phyloP scores from a whole-genome alignment of 1,140 invertebrate species.

The Drosophila kepulauana region DNA sequence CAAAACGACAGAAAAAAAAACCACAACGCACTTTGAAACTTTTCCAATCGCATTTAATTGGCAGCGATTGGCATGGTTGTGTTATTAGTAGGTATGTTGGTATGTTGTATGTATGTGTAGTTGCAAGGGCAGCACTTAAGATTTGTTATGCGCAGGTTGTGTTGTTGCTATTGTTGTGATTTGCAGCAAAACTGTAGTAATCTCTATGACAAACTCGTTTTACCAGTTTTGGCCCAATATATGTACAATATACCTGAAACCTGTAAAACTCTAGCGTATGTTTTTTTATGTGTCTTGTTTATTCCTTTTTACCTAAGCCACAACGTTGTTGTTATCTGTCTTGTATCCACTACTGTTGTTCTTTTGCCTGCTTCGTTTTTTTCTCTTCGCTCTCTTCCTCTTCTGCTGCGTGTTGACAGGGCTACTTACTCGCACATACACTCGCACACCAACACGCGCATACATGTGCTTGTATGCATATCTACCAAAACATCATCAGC shows the following conservation, averaged over 20 bases:
- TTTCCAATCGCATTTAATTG: constrained; percentile 25
- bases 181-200: constrained; percentile 60
- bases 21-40: constrained; percentile 42
- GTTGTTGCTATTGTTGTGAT: constrained; percentile 44
- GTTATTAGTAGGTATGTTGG: constrained; percentile 21
- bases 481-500: constrained; percentile 79
- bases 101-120: constrained; percentile 1
- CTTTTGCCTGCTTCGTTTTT: constrained; percentile 32
- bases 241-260: constrained; percentile 20
- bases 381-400: constrained; percentile 15
- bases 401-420: constrained; percentile 17
- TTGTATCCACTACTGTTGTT: constrained; percentile 31
- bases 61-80: constrained; percentile 32
- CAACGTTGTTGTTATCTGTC: constrained; percentile 35
- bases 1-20: constrained; percentile 15
- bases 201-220: constrained; percentile 72
- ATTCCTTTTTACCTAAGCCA: constrained; percentile 59
- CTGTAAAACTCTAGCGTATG: constrained; percentile 44
- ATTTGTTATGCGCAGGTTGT: constrained; percentile 42
- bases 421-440: constrained; percentile 24
- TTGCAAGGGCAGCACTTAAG: constrained; percentile 38
- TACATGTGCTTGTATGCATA: neutral
- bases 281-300: constrained; percentile 38
- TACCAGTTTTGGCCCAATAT: constrained; percentile 60
- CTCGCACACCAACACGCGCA: neutral